These are phyloP conservation scores for Chaetodon trifascialis DNA, from an alignment of 2,113 vertebrate species.

Conservation along the genomic window DNA sequence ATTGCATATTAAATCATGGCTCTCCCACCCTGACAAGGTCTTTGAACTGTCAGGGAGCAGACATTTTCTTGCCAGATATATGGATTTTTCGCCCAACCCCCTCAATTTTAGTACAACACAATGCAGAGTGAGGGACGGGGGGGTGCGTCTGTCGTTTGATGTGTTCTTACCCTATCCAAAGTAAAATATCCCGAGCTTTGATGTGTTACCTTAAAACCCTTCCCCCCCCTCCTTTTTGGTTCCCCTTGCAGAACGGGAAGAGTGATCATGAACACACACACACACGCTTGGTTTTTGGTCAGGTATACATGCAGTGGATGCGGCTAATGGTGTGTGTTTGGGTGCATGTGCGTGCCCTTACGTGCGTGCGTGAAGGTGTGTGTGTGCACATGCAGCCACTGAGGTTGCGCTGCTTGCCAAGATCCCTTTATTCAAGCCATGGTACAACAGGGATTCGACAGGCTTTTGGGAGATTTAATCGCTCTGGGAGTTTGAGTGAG, in stretches of 20 bases:
- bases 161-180: slow-evolving; percentile 73
- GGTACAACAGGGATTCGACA: slow-evolving; percentile 47
- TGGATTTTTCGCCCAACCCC: slow-evolving; percentile 72
- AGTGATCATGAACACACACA: slow-evolving; percentile 39
- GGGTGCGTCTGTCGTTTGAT: slow-evolving; percentile 71
- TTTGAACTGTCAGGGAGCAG: slow-evolving; percentile 79
- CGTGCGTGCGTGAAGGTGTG: slow-evolving; percentile 12
- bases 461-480: slow-evolving; percentile 74
- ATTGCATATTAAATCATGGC: slow-evolving; percentile 74
- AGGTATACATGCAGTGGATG: slow-evolving; percentile 24
- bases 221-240: neutral
- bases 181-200: slow-evolving; percentile 77
- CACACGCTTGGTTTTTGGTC: slow-evolving; percentile 32
- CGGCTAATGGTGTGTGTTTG: slow-evolving; percentile 9
- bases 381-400: slow-evolving; percentile 18
- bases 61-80: slow-evolving; percentile 72
- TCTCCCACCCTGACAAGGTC: slow-evolving; percentile 43
- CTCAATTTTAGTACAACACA: slow-evolving; percentile 73
- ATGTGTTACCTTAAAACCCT: slow-evolving; percentile 71
- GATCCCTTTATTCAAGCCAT: slow-evolving; percentile 44
- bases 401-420: slow-evolving; percentile 31
- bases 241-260: slow-evolving; percentile 41
- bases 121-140: slow-evolving; percentile 53
- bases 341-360: neutral
- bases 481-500: slow-evolving; percentile 73